phyloP scores from a whole-genome alignment of 64 coral and sea anemone genomes.

The Pocillopora verrucosa region DNA sequence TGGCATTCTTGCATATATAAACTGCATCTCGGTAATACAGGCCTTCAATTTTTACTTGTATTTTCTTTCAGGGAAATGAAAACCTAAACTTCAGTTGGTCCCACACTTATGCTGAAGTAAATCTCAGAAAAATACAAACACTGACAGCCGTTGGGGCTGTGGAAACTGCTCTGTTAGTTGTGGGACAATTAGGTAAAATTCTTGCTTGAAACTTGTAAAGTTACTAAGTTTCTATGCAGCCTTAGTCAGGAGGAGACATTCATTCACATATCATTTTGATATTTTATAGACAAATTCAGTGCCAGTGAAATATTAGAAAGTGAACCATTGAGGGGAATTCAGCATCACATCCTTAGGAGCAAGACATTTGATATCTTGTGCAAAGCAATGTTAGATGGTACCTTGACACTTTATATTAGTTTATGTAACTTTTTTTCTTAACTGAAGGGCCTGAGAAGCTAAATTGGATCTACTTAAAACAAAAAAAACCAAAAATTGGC shows the following conservation, averaged over 20 bases:
- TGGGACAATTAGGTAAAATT: conserved; percentile 75
- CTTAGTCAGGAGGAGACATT: not conserved
- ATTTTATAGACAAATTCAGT: conserved; percentile 63
- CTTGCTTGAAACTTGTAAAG: not conserved
- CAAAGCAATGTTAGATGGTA: conserved; percentile 64
- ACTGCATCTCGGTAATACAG: too few relatives aligned
- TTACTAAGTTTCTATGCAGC: not conserved
- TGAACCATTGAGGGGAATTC: conserved; percentile 46
- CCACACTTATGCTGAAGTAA: conserved; percentile 75
- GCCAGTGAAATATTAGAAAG: conserved; percentile 46
- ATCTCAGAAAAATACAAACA: conserved; percentile 69
- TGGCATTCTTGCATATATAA: too few relatives aligned
- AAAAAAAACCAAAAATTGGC: too few relatives aligned
- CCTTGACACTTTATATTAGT: too few relatives aligned
- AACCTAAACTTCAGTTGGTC: conserved; percentile 79
- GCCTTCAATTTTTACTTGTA: not conserved
- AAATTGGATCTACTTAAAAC: too few relatives aligned
- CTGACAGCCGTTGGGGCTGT: conserved; percentile 62
- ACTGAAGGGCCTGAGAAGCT: too few relatives aligned
- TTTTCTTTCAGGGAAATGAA: conserved; percentile 14
- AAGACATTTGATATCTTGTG: conserved; percentile 69
- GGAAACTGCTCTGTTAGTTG: conserved; percentile 69
- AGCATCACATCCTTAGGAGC: conserved; percentile 85
- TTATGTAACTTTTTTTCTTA: too few relatives aligned
- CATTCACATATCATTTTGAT: not conserved